A percentile compares a stretch with the other conserved stretches of the same genome.
phyloP scores from a whole-genome alignment of 2,888 invertebrate genomes.

The Caenorhabditis panamensis region DNA sequence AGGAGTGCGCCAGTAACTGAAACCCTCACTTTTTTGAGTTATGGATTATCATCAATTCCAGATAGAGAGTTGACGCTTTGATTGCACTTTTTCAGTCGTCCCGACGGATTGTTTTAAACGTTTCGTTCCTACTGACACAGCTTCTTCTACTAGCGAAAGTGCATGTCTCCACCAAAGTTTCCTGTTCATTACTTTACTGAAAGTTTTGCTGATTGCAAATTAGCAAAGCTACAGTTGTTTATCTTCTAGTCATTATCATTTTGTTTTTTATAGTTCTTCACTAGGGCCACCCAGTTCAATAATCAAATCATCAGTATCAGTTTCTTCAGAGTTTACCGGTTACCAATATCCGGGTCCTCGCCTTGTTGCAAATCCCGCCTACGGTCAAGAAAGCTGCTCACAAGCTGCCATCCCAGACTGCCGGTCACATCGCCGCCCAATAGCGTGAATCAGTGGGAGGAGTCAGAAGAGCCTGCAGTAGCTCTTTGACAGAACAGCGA shows the following conservation, averaged over 20 bases:
- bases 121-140: not conserved
- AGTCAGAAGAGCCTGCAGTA: conserved; percentile 37
- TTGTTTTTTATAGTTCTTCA: not conserved
- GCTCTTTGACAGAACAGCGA: conserved; percentile 21
- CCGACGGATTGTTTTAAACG: not conserved
- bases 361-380: conserved; percentile 7
- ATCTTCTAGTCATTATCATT: not conserved
- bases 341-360: not conserved
- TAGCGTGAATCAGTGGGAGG: conserved; percentile 46
- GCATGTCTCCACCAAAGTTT: not conserved
- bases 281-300: no score
- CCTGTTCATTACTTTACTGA: no score
- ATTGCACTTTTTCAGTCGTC: not conserved
- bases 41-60: no score
- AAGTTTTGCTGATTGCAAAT: not conserved
- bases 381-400: not conserved
- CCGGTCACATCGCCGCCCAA: conserved; percentile 20
- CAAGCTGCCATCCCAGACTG: conserved; percentile 25
- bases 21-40: no score
- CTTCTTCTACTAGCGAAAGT: not conserved
- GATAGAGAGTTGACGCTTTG: no score
- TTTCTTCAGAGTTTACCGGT: conserved; percentile 5
- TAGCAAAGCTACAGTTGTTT: not conserved
- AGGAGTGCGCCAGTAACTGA: not conserved
- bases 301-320: not conserved